Percentiles rank a stretch among this genome's conserved stretches.
These are phyloP conservation scores for Acyrthosiphon pisum DNA, from an alignment of 1,140 invertebrate species.

Conservation along the genomic window DNA sequence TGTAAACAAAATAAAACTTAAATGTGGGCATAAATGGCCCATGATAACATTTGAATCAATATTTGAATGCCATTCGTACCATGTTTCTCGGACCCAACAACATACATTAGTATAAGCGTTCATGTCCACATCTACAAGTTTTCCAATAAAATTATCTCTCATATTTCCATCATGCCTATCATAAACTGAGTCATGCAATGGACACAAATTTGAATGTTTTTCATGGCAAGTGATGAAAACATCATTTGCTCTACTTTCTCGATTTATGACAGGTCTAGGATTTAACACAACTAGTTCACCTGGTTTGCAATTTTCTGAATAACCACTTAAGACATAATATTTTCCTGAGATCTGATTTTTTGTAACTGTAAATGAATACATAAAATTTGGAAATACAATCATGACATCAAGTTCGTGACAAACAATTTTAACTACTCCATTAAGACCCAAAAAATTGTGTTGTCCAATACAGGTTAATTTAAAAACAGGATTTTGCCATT, in stretches of 20 bases:
- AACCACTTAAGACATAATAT: neutral
- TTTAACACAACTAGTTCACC: neutral
- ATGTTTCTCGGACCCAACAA: constrained; percentile 32
- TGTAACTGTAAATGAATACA: neutral
- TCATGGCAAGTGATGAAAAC: neutral
- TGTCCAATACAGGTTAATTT: neutral
- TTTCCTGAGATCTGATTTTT: neutral
- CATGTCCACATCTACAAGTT: constrained; percentile 31
- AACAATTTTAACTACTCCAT: neutral
- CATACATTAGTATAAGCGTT: neutral
- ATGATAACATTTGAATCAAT: neutral
- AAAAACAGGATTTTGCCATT: constrained; percentile 24
- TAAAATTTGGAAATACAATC: neutral
- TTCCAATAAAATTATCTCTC: neutral
- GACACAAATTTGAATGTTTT: neutral
- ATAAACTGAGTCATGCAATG: neutral
- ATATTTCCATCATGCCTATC: neutral
- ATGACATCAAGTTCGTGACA: neutral
- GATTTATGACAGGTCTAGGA: neutral
- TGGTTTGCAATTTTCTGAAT: neutral
- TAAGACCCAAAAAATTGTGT: neutral
- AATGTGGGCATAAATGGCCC: neutral
- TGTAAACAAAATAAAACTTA: neutral
- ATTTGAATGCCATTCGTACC: constrained; percentile 25
- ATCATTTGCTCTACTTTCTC: neutral